Evolutionary conservation across 2,888 invertebrate genomes (phyloP), one percentile per base, ranked within the genome.

Genomic region (Scaptomyza reducta): DNA sequence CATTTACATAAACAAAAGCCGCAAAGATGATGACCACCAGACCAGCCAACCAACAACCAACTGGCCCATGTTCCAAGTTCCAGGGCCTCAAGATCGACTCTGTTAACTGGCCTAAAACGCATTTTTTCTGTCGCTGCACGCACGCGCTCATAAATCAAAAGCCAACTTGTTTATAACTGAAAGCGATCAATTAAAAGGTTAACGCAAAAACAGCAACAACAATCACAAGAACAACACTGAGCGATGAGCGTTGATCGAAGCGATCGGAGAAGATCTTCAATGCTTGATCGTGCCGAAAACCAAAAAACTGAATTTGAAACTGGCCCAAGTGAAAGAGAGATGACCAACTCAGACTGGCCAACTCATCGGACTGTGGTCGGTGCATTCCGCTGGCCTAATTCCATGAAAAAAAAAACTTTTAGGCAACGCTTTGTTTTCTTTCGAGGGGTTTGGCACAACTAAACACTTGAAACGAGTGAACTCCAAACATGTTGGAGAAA

Each of bases 151-250:
- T 84, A 84, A 84, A 84, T 84, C 84, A 84, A 84, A 87, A 82
- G 78, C 78, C 87, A 84, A 84, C 87, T 81, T 81, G 81, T 82
- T 82, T 82, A 81, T 81, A 81, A 84, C 82, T 87, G 84, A 87
- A 87, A 83, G 87, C 84, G 79, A 79, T 84, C 87, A 84, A 84
- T 84, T 84, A 84, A 84, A 87, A 82, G 77, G 87, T 87, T 87
- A 87, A 87, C 85, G 83, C 87, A 85, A 81, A 81, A 81, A 81
- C 72, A 59, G 46, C 33, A 69, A 33, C 22, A 27, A 16, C 57
- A 42, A 40, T 29, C 33, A 13, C 45, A 40, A 41, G 46, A 38
- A 25, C 31, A 31, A 16, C 59, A 51, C 70, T 74, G 71, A 74
- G 62, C 74, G 74, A 74, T 75, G 74, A 74, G 71, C 74, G 71